Evolutionary conservation across 2,113 vertebrate genomes (phyloP).

Genomic region (Eublepharis macularius): DNA sequence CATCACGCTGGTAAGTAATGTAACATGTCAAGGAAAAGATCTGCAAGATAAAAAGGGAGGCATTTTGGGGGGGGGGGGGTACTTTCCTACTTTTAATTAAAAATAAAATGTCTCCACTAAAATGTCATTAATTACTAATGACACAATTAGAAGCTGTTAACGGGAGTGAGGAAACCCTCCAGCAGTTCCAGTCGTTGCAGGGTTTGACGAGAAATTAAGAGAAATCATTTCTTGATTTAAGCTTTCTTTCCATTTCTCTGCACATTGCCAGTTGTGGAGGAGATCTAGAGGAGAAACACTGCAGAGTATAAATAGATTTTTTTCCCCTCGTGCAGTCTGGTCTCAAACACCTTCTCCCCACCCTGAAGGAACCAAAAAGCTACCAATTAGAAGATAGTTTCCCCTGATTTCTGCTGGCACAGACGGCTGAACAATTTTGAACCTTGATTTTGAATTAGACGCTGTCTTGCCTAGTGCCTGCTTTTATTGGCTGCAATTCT

Average conservation of each 20-base stretch:
- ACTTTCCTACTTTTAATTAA: slow-evolving; percentile 54
- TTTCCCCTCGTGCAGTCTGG: neutral
- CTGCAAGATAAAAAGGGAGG: neutral
- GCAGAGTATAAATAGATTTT: neutral
- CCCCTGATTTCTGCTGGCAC: too few species aligned
- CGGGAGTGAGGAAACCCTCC: slow-evolving; percentile 5
- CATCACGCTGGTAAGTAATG: neutral
- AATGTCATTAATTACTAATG: slow-evolving; percentile 70
- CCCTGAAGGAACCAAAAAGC: too few species aligned
- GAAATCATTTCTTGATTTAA: slow-evolving; percentile 41
- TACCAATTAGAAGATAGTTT: too few species aligned
- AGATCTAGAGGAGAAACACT: neutral
- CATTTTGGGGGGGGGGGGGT: neutral
- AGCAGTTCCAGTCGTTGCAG: neutral
- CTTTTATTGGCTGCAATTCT: too few species aligned
- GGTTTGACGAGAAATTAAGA: slow-evolving; percentile 38
- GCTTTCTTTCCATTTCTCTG: slow-evolving; percentile 12
- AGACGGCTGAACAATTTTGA: too few species aligned
- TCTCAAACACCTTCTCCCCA: too few species aligned
- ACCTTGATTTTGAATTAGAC: too few species aligned
- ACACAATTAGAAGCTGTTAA: slow-evolving; percentile 52
- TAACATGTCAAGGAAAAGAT: accelerated
- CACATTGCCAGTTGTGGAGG: neutral
- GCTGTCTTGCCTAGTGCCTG: too few species aligned
- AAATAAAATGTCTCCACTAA: slow-evolving; percentile 53